Evolutionary conservation across 2,113 vertebrate species (phyloP).

Genomic region (Crotalus helleri): DNA sequence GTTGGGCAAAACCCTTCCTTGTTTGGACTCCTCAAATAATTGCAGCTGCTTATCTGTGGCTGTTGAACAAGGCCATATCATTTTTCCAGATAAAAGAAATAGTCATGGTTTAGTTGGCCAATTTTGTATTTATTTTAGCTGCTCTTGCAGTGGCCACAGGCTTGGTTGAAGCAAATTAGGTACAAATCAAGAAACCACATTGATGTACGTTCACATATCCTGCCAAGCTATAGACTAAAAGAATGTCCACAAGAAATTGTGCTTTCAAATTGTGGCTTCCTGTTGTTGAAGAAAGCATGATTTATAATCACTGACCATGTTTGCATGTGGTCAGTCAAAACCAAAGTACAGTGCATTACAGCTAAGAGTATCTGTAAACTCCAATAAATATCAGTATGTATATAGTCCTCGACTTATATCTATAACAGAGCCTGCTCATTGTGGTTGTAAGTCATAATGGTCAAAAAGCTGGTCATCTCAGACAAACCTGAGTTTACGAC

Average conservation of each 20-base stretch:
- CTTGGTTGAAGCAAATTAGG: not conserved
- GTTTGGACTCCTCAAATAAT: not conserved
- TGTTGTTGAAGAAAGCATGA: not conserved
- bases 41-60: not conserved
- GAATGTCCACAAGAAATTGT: too few species aligned
- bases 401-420: not conserved
- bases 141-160: not conserved
- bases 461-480: too few species aligned
- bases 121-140: not conserved
- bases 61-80: not conserved
- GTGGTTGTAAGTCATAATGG: too few species aligned
- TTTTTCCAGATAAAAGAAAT: not conserved
- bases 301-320: not conserved
- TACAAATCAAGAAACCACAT: not conserved
- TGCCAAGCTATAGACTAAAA: not conserved
- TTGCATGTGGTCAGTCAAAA: not conserved
- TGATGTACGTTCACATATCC: not conserved
- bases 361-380: not conserved
- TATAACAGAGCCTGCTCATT: too few species aligned
- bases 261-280: not conserved
- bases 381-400: not conserved
- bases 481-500: too few species aligned
- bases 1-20: not conserved
- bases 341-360: not conserved
- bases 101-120: not conserved